Evolutionary conservation across 2,113 vertebrate species (phyloP).

Genomic region (Silurus glanis): DNA sequence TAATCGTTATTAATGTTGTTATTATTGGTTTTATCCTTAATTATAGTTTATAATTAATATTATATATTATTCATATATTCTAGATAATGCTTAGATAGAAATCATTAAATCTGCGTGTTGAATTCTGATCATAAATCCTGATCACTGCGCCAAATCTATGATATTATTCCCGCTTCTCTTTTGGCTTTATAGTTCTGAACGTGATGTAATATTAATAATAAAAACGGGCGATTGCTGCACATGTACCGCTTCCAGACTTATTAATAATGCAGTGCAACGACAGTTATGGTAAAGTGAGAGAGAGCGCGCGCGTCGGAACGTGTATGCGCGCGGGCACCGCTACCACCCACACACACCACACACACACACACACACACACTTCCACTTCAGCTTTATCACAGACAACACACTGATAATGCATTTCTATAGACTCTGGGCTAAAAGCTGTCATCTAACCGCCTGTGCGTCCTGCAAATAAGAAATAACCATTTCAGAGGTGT

Average conservation of each 20-base stretch:
- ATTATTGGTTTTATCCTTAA: too few species aligned
- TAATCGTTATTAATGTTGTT: too few species aligned
- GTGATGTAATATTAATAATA: constrained; percentile 56
- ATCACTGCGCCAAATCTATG: not conserved
- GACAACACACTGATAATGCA: not conserved
- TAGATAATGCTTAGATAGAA: constrained; percentile 54
- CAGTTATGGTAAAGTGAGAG: constrained; percentile 69
- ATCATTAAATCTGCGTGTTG: constrained; percentile 72
- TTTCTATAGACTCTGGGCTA: not conserved
- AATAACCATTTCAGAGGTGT: not conserved
- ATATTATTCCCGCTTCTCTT: not conserved
- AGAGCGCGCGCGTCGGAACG: constrained; percentile 50
- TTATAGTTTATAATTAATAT: too few species aligned
- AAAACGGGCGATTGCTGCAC: constrained; percentile 62
- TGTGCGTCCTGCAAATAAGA: not conserved
- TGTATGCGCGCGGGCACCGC: not conserved
- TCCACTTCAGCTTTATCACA: not conserved
- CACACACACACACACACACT: not conserved
- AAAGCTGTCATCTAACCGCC: not conserved
- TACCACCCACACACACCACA: not conserved
- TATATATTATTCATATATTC: too few species aligned
- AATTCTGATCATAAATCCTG: constrained; percentile 76
- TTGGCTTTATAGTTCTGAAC: constrained; percentile 36
- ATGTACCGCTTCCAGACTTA: constrained; percentile 57
- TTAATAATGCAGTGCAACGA: constrained; percentile 68